Evolutionary conservation across 2,113 vertebrate genomes (phyloP).

Genomic region (Hipposideros armiger): DNA sequence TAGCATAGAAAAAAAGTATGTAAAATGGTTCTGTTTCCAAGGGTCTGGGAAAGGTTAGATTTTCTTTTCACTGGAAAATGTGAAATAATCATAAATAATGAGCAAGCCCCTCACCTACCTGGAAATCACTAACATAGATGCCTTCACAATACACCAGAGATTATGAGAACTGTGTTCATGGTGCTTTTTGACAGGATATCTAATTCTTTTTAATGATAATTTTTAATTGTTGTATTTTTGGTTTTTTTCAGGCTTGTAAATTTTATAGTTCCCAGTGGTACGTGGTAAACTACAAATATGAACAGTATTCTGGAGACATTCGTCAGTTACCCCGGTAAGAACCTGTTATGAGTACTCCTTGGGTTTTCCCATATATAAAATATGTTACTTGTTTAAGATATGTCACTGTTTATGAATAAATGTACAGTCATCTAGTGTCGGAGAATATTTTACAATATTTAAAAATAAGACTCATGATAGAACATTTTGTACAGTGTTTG

Average conservation of each 20-base stretch:
- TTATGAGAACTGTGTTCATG: not conserved
- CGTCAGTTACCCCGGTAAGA: constrained; percentile 95
- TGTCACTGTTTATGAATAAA: not conserved
- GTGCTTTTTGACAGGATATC: not conserved
- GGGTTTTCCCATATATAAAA: not conserved
- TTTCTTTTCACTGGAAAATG: constrained; percentile 65
- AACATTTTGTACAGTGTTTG: not conserved
- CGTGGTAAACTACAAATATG: constrained; percentile 96
- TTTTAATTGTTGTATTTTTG: constrained; percentile 67
- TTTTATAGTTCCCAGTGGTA: constrained; percentile 97
- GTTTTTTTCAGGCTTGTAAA: constrained; percentile 93
- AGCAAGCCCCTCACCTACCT: not conserved
- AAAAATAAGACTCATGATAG: not conserved
- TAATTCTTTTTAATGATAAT: not conserved
- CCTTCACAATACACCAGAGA: not conserved
- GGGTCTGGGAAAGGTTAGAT: constrained; percentile 3
- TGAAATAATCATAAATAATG: not conserved
- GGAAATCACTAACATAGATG: not conserved
- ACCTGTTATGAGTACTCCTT: not conserved
- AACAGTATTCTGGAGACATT: constrained; percentile 96
- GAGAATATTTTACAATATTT: not conserved
- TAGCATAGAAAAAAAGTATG: constrained; percentile 47
- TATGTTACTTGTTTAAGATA: not conserved
- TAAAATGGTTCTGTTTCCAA: not conserved
- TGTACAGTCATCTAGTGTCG: not conserved